Conservation (phyloP, 2,888 invertebrate genomes). For the Dione juno region DNA sequence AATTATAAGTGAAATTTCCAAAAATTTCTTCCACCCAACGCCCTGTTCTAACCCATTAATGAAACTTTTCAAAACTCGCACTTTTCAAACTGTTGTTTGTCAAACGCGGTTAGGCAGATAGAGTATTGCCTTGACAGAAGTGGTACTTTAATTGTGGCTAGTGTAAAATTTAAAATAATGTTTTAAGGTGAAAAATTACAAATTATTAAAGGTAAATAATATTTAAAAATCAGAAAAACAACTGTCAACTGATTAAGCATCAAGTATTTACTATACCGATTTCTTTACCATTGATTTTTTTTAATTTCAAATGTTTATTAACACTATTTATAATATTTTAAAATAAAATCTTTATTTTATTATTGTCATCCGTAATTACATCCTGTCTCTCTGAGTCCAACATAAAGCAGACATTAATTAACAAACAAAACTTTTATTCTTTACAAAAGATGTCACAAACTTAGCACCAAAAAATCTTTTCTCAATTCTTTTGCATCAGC, state of each 20-base stretch:
- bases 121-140: constrained; percentile 19
- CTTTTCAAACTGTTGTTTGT: constrained; percentile 63
- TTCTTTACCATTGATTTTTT: too few species aligned
- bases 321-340: neutral
- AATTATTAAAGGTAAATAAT: too few species aligned
- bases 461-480: constrained; percentile 47
- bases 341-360: neutral
- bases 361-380: neutral
- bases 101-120: constrained; percentile 37
- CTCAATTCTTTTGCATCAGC: constrained; percentile 56
- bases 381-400: constrained; percentile 17
- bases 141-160: constrained; percentile 1
- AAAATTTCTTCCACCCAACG: constrained; percentile 65
- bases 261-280: too few species aligned
- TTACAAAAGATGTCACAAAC: constrained; percentile 32
- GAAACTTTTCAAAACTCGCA: constrained; percentile 68
- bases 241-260: too few species aligned
- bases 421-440: constrained; percentile 19
- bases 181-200: neutral
- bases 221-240: too few species aligned
- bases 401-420: constrained; percentile 16
- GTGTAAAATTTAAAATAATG: too few species aligned
- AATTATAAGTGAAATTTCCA: constrained; percentile 78
- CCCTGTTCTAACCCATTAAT: constrained; percentile 76
- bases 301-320: neutral